Conservation (phyloP, 92 coral and sea anemone genomes). For the Anthopleura xanthogrammica region DNA sequence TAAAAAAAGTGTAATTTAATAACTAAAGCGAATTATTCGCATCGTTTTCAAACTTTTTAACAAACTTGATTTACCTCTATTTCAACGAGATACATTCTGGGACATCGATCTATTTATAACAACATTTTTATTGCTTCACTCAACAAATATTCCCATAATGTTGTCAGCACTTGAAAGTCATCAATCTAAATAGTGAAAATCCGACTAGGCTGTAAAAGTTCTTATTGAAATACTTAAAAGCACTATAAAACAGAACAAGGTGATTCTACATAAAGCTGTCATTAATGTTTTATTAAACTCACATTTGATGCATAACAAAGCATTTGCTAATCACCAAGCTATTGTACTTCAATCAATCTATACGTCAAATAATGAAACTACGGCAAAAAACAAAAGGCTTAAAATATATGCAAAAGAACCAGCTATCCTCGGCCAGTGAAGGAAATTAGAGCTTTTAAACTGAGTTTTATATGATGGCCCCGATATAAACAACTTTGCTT, state of each 20-base stretch:
- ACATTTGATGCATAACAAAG: neutral
- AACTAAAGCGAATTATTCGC: no score
- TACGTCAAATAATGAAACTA: neutral
- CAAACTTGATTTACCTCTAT: no score
- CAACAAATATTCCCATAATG: neutral
- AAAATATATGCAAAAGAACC: neutral
- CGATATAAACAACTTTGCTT: neutral
- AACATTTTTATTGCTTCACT: neutral
- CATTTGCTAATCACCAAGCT: neutral
- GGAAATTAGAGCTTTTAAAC: neutral
- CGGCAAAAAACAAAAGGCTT: neutral
- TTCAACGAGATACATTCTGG: no score
- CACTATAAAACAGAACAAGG: neutral
- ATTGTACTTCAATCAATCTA: neutral
- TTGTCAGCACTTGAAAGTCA: neutral
- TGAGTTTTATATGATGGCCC: neutral
- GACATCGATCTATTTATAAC: neutral
- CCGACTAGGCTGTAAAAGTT: no score
- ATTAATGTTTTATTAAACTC: neutral
- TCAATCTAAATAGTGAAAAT: neutral
- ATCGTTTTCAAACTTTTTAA: no score
- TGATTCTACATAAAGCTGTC: neutral
- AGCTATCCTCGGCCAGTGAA: neutral
- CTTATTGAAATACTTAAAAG: neutral
- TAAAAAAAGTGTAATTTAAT: no score